These are phyloP conservation scores for Scelioninae gen. 2 DNA, from an alignment of 2,888 invertebrate species.

Conservation along the genomic window DNA sequence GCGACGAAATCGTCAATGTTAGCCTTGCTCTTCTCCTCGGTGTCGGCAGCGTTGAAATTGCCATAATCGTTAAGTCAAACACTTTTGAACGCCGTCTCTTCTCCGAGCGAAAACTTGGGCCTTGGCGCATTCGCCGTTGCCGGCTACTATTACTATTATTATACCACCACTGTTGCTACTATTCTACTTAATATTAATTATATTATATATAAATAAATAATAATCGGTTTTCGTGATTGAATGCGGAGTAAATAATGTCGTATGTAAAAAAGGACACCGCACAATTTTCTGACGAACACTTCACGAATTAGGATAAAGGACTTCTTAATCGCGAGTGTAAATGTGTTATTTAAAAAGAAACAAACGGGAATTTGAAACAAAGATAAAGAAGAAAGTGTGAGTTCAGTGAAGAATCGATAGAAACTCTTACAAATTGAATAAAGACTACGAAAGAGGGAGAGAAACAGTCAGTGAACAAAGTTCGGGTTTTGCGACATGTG, in stretches of 20 bases:
- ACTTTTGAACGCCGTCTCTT: constrained; percentile 3
- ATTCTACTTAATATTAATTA: constrained; percentile 61
- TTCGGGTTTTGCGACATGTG: neutral
- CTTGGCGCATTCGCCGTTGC: constrained; percentile 10
- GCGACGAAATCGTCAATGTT: constrained; percentile 16
- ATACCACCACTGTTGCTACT: constrained; percentile 63
- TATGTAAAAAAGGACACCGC: constrained; percentile 50
- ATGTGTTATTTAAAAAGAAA: constrained; percentile 46
- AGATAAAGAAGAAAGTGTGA: neutral
- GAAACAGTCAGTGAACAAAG: constrained; percentile 17
- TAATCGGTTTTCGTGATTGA: constrained; percentile 42
- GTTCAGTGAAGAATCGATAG: constrained; percentile 1
- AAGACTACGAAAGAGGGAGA: neutral
- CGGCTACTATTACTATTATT: constrained; percentile 48
- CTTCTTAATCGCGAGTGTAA: constrained; percentile 57
- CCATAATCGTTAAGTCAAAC: constrained; percentile 53
- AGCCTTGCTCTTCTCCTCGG: constrained; percentile 6
- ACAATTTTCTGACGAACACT: constrained; percentile 52
- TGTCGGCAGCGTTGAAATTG: constrained; percentile 42
- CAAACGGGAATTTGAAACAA: neutral
- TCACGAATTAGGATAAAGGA: constrained; percentile 54
- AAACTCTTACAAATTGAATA: constrained; percentile 22
- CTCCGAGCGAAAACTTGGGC: constrained; percentile 2
- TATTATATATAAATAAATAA: constrained; percentile 42
- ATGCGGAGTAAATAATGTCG: constrained; percentile 36